phyloP scores from a whole-genome alignment of 2,888 invertebrate genomes.

The Tipula confusa region DNA sequence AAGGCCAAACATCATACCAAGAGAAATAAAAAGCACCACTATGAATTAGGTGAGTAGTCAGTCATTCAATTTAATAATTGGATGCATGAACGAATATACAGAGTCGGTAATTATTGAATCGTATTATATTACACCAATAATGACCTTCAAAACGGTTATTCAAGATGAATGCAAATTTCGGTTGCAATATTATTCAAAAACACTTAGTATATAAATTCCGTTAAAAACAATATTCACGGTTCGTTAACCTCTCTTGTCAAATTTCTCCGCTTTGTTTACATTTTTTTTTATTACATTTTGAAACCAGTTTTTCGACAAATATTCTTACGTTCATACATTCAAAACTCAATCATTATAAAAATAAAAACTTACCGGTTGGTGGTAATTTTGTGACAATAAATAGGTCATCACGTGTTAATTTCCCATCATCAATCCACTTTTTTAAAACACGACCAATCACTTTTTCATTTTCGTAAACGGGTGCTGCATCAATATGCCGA shows the following conservation, averaged over 20 bases:
- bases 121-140: too few species aligned
- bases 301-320: neutral
- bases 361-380: slow-evolving; percentile 52
- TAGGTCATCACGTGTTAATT: slow-evolving; percentile 68
- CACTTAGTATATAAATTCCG: too few species aligned
- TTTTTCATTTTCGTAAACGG: slow-evolving; percentile 71
- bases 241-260: slow-evolving; percentile 29
- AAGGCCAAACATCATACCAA: too few species aligned
- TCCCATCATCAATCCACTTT: slow-evolving; percentile 64
- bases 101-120: too few species aligned
- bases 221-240: too few species aligned
- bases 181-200: too few species aligned
- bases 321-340: neutral
- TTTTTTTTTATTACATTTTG: neutral
- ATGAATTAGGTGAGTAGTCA: too few species aligned
- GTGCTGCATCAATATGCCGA: slow-evolving; percentile 77
- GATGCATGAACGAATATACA: too few species aligned
- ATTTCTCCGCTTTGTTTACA: neutral
- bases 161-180: too few species aligned
- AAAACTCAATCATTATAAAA: neutral
- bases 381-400: slow-evolving; percentile 82
- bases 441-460: slow-evolving; percentile 69
- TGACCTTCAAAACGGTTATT: too few species aligned
- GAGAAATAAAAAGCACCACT: too few species aligned
- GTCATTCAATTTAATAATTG: too few species aligned